Evolutionary conservation across 2,113 vertebrate genomes (phyloP).

Genomic region (Nothocercus nigrocapillus): DNA sequence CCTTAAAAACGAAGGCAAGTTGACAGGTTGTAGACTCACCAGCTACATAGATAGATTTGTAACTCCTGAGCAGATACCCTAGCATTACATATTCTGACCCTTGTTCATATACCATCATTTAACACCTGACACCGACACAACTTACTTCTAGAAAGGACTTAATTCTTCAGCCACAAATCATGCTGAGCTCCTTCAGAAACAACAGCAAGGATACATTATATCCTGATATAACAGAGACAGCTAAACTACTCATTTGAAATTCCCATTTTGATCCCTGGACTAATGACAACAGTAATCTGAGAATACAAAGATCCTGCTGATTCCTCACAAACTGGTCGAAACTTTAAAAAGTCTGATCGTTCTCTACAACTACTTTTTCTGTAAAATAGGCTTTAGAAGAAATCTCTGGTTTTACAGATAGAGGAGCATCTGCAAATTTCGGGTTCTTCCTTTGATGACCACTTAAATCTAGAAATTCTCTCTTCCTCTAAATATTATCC

Average conservation of each 20-base stretch:
- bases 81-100: neutral
- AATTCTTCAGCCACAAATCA: neutral
- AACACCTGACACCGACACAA: fast-evolving
- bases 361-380: neutral
- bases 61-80: neutral
- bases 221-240: neutral
- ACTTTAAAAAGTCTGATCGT: neutral
- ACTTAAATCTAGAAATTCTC: neutral
- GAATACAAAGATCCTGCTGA: neutral
- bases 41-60: neutral
- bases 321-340: neutral
- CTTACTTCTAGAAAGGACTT: neutral
- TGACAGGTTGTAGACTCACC: neutral
- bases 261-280: neutral
- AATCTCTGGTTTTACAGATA: neutral
- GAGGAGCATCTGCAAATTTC: neutral
- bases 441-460: neutral
- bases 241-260: neutral
- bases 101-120: neutral
- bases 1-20: neutral
- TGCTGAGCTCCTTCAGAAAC: neutral
- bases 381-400: neutral
- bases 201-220: neutral
- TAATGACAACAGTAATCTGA: neutral
- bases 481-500: neutral